Conservation (phyloP, 2,113 vertebrate species). For the Nerophis ophidion region DNA sequence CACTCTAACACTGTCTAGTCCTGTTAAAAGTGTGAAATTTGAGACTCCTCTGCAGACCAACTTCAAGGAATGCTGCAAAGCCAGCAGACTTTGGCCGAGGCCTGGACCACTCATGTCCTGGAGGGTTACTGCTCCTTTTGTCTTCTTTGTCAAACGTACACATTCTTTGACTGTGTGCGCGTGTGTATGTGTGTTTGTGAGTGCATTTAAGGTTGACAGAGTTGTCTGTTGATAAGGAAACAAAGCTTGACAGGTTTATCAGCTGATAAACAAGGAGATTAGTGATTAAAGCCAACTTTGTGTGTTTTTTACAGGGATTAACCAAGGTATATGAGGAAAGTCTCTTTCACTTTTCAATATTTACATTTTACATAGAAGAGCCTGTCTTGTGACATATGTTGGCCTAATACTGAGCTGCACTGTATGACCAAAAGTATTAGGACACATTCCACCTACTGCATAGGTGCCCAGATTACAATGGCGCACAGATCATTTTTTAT, state of each 20-base stretch:
- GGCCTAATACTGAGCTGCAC: too few relatives aligned
- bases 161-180: slow-evolving; percentile 27
- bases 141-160: slow-evolving; percentile 30
- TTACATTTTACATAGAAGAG: too few relatives aligned
- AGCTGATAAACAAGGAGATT: slow-evolving; percentile 34
- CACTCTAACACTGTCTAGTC: slow-evolving; percentile 30
- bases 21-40: slow-evolving; percentile 55
- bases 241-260: slow-evolving; percentile 21
- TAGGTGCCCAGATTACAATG: too few relatives aligned
- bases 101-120: slow-evolving; percentile 10
- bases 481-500: too few relatives aligned
- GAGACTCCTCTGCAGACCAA: slow-evolving; percentile 41
- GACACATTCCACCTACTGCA: too few relatives aligned
- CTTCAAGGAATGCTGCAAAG: slow-evolving; percentile 53
- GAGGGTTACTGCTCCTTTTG: slow-evolving; percentile 11
- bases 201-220: slow-evolving; percentile 21
- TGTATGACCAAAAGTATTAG: too few relatives aligned
- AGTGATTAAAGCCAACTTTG: not conserved
- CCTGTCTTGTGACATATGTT: too few relatives aligned
- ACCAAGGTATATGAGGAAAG: not conserved
- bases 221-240: slow-evolving; percentile 23
- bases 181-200: not conserved
- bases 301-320: slow-evolving; percentile 11
- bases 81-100: slow-evolving; percentile 28
- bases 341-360: not conserved